These are phyloP conservation scores for Syngnathoides biaculeatus DNA, from an alignment of 2,113 vertebrate species.

Conservation along the genomic window DNA sequence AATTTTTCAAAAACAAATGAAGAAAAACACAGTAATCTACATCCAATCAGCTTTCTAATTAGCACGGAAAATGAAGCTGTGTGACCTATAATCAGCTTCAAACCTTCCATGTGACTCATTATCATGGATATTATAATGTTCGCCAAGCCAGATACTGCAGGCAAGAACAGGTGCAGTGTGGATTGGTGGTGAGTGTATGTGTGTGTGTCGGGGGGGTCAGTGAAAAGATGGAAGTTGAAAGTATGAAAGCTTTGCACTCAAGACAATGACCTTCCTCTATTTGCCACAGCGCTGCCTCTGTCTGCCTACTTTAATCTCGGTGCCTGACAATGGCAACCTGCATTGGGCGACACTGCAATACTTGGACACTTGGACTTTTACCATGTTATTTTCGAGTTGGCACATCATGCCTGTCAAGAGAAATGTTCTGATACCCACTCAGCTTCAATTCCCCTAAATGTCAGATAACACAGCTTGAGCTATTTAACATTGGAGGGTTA, in stretches of 20 bases:
- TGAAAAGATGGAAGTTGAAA: slow-evolving; percentile 53
- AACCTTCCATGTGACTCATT: slow-evolving; percentile 65
- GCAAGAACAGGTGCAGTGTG: slow-evolving; percentile 5
- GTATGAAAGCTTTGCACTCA: slow-evolving; percentile 48
- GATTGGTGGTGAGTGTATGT: slow-evolving; percentile 8
- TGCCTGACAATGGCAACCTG: slow-evolving; percentile 50
- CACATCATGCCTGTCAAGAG: slow-evolving; percentile 42
- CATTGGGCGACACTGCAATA: slow-evolving; percentile 45
- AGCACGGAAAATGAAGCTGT: slow-evolving; percentile 63
- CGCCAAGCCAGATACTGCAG: slow-evolving; percentile 31
- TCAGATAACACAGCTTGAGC: slow-evolving; percentile 40
- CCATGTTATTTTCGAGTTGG: slow-evolving; percentile 46
- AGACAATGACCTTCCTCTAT: slow-evolving; percentile 62
- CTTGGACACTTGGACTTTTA: slow-evolving; percentile 46
- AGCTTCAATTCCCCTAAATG: slow-evolving; percentile 38
- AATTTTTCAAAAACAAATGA: slow-evolving; percentile 29
- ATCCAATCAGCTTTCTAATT: slow-evolving; percentile 72
- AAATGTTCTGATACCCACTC: slow-evolving; percentile 40
- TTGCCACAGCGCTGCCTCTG: slow-evolving; percentile 34
- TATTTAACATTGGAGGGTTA: slow-evolving; percentile 12
- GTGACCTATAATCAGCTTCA: slow-evolving; percentile 68
- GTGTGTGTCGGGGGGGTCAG: slow-evolving; percentile 29
- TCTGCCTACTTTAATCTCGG: slow-evolving; percentile 54
- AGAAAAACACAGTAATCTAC: slow-evolving; percentile 64
- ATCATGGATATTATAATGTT: slow-evolving; percentile 66